Evolutionary conservation across 2,113 vertebrate genomes (phyloP).

Genomic region (Ginglymostoma cirratum): DNA sequence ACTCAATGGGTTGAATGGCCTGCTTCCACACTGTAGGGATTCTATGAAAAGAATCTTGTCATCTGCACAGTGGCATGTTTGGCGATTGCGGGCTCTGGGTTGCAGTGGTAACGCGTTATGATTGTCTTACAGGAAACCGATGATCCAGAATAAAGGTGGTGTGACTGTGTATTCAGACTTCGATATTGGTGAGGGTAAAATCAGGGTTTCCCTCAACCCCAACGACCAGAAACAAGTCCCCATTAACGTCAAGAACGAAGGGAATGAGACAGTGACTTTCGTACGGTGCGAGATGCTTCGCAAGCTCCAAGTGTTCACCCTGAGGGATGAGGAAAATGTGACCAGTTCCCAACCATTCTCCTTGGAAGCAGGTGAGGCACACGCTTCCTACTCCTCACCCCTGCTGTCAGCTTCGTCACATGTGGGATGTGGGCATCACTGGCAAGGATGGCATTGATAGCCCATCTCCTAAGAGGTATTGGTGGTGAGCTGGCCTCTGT

Average conservation of each 20-base stretch:
- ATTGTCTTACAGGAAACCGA: constrained; percentile 51
- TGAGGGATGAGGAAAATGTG: constrained; percentile 49
- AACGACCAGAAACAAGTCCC: constrained; percentile 41
- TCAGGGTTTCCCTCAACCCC: constrained; percentile 51
- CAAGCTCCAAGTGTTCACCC: constrained; percentile 47
- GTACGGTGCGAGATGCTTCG: constrained; percentile 51
- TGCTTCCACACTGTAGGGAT: no score
- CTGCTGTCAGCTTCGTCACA: neutral
- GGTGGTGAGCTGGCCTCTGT: neutral
- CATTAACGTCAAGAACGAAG: constrained; percentile 62
- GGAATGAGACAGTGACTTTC: constrained; percentile 55
- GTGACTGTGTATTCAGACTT: constrained; percentile 55
- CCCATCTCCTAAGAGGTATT: neutral
- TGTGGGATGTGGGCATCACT: neutral
- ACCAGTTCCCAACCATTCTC: constrained; percentile 48
- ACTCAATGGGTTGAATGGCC: no score
- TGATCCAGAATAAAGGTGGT: constrained; percentile 61
- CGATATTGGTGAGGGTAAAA: constrained; percentile 51
- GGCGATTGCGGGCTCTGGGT: no score
- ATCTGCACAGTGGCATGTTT: no score
- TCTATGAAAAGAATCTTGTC: no score
- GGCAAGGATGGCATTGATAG: neutral
- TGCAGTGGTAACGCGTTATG: neutral
- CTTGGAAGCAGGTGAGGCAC: constrained; percentile 63
- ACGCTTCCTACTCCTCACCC: neutral